phyloP scores from a whole-genome alignment of 2,113 vertebrate genomes.

The Gambusia affinis region DNA sequence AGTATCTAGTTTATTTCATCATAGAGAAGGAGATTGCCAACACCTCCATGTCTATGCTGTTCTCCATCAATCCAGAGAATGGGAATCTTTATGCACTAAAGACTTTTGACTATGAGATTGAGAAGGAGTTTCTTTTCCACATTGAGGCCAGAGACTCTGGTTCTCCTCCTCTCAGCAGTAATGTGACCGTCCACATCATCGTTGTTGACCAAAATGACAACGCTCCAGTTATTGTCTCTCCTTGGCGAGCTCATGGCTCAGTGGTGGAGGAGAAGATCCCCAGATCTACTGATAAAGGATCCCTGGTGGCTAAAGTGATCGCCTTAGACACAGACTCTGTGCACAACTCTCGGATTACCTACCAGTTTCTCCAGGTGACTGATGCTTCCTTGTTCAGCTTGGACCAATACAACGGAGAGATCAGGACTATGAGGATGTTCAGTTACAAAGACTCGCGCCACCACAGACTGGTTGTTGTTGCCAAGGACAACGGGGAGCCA shows the following conservation, averaged over 20 bases:
- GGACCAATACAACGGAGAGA: constrained; percentile 76
- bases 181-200: constrained; percentile 78
- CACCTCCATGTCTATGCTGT: constrained; percentile 52
- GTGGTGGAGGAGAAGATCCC: constrained; percentile 81
- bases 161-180: constrained; percentile 76
- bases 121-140: constrained; percentile 74
- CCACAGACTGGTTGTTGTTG: constrained; percentile 80
- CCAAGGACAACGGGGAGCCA: constrained; percentile 82
- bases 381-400: constrained; percentile 81
- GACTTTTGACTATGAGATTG: constrained; percentile 75
- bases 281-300: constrained; percentile 66
- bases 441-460: constrained; percentile 79
- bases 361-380: constrained; percentile 80
- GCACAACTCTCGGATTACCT: constrained; percentile 82
- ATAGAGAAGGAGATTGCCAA: constrained; percentile 24
- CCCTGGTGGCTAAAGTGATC: constrained; percentile 73
- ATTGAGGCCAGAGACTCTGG: constrained; percentile 75
- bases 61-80: constrained; percentile 71
- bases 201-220: constrained; percentile 86
- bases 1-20: constrained; percentile 34
- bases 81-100: constrained; percentile 71
- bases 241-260: constrained; percentile 78
- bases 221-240: constrained; percentile 78
- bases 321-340: constrained; percentile 80
- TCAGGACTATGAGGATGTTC: constrained; percentile 80